Percentiles rank a stretch among this genome's conserved stretches.
Conservation (phyloP, 2,888 invertebrate species). For the Byasa hedistus region DNA sequence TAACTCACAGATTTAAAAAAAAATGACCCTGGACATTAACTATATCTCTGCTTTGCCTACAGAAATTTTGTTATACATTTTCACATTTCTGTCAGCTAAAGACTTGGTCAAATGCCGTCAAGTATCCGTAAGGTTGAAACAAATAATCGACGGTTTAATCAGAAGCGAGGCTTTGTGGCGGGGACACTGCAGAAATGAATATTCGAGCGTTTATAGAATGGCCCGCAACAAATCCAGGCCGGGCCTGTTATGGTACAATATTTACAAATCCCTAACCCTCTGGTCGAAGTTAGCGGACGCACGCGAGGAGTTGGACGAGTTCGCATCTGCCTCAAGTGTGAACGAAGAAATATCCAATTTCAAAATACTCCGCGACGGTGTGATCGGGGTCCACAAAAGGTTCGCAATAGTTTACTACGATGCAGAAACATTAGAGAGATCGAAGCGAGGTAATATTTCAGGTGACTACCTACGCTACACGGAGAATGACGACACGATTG, state of each 20-base stretch:
- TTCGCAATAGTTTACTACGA: conserved; percentile 54
- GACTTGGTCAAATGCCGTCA: conserved; percentile 51
- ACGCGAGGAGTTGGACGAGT: conserved; percentile 53
- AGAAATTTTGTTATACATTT: conserved; percentile 54
- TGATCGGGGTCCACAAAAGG: conserved; percentile 54
- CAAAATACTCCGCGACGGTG: conserved; percentile 47
- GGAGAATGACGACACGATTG: conserved; percentile 49
- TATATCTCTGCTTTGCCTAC: conserved; percentile 46
- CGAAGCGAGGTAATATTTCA: conserved; percentile 38
- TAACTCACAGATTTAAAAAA: background rate
- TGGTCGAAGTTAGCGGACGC: conserved; percentile 53
- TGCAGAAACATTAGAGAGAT: conserved; percentile 43
- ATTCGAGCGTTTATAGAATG: conserved; percentile 37
- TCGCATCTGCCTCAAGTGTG: conserved; percentile 48
- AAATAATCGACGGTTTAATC: conserved; percentile 51
- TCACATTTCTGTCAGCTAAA: conserved; percentile 48
- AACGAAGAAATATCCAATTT: conserved; percentile 53
- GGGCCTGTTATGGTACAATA: conserved; percentile 48
- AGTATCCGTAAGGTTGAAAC: conserved; percentile 56
- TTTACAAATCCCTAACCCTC: conserved; percentile 57
- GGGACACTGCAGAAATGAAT: conserved; percentile 50
- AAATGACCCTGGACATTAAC: conserved; percentile 26
- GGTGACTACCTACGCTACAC: conserved; percentile 54
- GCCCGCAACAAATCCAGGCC: conserved; percentile 46
- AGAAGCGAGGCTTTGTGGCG: conserved; percentile 51